A percentile compares a stretch with the other conserved stretches of the same genome.
Conservation (phyloP, 2,113 vertebrate species). For the Boleophthalmus pectinirostris region DNA sequence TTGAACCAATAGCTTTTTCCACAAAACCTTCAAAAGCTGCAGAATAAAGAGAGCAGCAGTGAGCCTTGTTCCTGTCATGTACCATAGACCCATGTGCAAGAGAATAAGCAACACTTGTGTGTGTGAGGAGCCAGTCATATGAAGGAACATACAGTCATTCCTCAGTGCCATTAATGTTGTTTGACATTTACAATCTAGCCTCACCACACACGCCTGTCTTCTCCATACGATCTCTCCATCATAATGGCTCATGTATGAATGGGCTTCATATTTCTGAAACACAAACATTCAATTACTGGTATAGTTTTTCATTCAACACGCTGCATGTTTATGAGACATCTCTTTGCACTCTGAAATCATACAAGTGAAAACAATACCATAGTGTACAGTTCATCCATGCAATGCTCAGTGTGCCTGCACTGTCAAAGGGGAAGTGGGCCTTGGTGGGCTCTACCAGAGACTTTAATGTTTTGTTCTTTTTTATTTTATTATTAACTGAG, state of each 20-base stretch:
- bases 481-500: no score
- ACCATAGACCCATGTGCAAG: background rate
- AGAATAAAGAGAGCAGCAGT: background rate
- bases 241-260: background rate
- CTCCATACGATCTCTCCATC: background rate
- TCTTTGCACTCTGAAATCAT: background rate
- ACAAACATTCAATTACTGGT: background rate
- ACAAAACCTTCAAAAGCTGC: background rate
- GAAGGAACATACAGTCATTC: slow-evolving; percentile 3
- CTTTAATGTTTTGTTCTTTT: no score
- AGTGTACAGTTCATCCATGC: background rate
- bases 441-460: no score
- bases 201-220: background rate
- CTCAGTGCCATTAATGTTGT: background rate
- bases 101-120: background rate
- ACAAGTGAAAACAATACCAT: background rate
- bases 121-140: background rate
- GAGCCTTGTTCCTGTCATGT: background rate
- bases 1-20: slow-evolving; percentile 4
- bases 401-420: background rate
- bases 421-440: background rate
- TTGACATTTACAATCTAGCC: background rate
- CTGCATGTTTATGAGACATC: background rate
- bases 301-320: background rate
- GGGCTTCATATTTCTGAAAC: background rate